Evolutionary conservation across 2,888 invertebrate genomes (phyloP).

Genomic region (Scaeva pyrastri): DNA sequence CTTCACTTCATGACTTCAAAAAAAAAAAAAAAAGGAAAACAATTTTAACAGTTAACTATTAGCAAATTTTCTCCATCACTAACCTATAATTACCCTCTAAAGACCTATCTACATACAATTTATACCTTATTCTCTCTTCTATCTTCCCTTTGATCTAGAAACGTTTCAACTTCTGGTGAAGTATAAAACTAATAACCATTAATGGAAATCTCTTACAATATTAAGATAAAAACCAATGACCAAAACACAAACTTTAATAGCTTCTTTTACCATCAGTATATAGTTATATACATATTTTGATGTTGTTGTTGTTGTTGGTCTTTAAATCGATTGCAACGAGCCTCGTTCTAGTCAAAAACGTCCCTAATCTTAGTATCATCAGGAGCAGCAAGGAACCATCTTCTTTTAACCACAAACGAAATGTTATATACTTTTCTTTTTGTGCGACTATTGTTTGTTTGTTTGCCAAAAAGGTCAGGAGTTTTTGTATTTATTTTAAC

Average conservation of each 20-base stretch:
- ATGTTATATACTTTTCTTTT: not conserved
- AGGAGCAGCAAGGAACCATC: not conserved
- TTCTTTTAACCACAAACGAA: constrained; percentile 13
- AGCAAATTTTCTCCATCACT: constrained; percentile 13
- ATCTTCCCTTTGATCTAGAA: not conserved
- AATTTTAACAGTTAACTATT: not conserved
- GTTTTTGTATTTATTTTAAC: constrained; percentile 7
- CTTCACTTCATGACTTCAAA: not conserved
- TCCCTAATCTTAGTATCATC: not conserved
- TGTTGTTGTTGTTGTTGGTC: not conserved
- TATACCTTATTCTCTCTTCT: not conserved
- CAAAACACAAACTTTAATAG: constrained; percentile 17
- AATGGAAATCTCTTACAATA: not conserved
- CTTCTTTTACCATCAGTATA: not conserved
- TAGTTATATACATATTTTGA: too few species aligned
- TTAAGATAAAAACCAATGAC: constrained; percentile 37
- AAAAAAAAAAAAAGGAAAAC: not conserved
- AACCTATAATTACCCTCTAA: not conserved
- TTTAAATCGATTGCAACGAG: constrained; percentile 10
- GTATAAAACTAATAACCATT: constrained; percentile 8
- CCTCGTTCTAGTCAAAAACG: constrained; percentile 2
- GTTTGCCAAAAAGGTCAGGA: constrained; percentile 24
- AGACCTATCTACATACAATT: not conserved
- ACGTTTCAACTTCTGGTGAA: not conserved
- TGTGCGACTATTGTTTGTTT: not conserved